Conservation (phyloP, 2,888 invertebrate genomes). For the Pristionchus japonicus region DNA sequence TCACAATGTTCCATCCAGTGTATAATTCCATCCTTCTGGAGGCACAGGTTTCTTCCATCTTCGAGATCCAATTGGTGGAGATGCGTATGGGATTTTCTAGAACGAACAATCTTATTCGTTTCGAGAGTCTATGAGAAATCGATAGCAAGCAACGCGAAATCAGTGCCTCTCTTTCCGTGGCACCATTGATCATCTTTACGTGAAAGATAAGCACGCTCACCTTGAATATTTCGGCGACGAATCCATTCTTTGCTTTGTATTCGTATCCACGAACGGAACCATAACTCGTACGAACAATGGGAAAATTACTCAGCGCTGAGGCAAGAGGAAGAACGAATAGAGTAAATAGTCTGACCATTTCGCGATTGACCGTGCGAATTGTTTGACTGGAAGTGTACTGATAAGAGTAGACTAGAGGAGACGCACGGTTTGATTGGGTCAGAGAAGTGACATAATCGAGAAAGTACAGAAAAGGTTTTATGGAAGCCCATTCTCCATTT, state of each 20-base stretch:
- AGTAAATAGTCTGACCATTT: neutral
- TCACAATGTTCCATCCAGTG: constrained; percentile 12
- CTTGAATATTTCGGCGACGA: constrained; percentile 1
- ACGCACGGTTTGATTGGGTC: neutral
- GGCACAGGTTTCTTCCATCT: constrained; percentile 38
- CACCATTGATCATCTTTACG: neutral
- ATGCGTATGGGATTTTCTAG: constrained; percentile 14
- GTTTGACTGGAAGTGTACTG: neutral
- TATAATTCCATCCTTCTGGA: constrained; percentile 11
- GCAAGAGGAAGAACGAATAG: neutral
- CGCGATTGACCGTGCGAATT: neutral
- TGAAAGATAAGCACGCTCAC: neutral
- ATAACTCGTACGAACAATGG: neutral
- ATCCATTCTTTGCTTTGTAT: neutral
- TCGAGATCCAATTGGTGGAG: neutral
- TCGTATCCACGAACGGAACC: constrained; percentile 3
- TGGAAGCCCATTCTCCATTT: too few species aligned
- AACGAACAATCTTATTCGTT: neutral
- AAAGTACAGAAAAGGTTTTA: neutral
- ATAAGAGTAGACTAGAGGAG: neutral
- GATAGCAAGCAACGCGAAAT: neutral
- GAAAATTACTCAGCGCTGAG: neutral
- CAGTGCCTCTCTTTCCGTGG: neutral
- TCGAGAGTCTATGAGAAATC: neutral
- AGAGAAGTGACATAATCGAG: neutral